These are phyloP conservation scores for Helleia helle DNA, from an alignment of 2,888 invertebrate genomes.

Conservation along the genomic window DNA sequence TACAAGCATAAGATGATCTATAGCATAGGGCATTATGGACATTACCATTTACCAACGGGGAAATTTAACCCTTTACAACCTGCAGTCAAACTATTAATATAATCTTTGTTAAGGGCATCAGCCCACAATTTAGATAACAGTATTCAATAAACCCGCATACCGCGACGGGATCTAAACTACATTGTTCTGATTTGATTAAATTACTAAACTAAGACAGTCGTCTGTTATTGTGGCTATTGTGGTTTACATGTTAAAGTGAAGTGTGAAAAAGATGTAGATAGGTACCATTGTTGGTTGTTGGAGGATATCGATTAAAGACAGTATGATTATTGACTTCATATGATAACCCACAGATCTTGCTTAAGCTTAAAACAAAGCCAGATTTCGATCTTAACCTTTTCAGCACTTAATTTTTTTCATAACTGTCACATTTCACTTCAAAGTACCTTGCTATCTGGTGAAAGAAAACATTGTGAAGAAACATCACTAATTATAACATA, in stretches of 20 bases:
- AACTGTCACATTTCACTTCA: too few species aligned
- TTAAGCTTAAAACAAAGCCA: too few species aligned
- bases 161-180: constrained; percentile 34
- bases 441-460: too few species aligned
- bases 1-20: constrained; percentile 50
- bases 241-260: too few species aligned
- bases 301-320: too few species aligned
- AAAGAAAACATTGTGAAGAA: too few species aligned
- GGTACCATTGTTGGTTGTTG: neutral
- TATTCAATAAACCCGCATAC: constrained; percentile 59
- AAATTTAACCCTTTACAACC: constrained; percentile 39
- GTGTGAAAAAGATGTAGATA: too few species aligned
- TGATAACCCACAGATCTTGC: too few species aligned
- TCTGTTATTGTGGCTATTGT: constrained; percentile 8
- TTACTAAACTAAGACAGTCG: constrained; percentile 25
- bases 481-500: too few species aligned
- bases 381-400: too few species aligned
- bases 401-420: too few species aligned
- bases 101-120: constrained; percentile 59
- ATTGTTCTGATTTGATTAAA: constrained; percentile 59
- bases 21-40: constrained; percentile 40
- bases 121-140: constrained; percentile 61
- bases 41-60: constrained; percentile 44
- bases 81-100: constrained; percentile 59
- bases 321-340: too few species aligned